Evolutionary conservation across 2,113 vertebrate species (phyloP).

Genomic region (Chamaea fasciata): DNA sequence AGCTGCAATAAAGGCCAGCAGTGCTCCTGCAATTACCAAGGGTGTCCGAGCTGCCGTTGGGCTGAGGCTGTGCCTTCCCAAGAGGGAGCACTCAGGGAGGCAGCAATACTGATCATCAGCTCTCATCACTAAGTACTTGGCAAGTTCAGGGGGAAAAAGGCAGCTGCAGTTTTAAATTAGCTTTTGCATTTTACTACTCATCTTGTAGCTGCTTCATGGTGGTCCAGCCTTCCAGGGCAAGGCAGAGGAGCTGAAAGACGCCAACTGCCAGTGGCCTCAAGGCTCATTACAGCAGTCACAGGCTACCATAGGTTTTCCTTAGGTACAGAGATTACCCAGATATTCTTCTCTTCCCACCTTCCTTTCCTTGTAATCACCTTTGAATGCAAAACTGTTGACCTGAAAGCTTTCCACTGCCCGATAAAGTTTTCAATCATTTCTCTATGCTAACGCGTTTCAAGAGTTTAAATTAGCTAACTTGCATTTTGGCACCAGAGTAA

Average conservation of each 20-base stretch:
- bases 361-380: not conserved
- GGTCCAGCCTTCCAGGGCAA: not conserved
- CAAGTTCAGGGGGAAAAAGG: not conserved
- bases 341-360: not conserved
- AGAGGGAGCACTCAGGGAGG: not conserved
- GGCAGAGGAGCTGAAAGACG: not conserved
- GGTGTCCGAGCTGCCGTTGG: not conserved
- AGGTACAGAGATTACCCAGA: not conserved
- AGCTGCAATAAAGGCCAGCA: not conserved
- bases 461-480: not conserved
- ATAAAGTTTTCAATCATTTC: not conserved
- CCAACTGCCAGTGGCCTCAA: not conserved
- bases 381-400: not conserved
- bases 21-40: fast-evolving
- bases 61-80: not conserved
- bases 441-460: not conserved
- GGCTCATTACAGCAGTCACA: not conserved
- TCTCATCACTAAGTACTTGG: not conserved
- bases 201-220: not conserved
- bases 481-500: not conserved
- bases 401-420: not conserved
- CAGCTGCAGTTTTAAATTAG: not conserved
- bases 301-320: not conserved
- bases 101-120: fast-evolving
- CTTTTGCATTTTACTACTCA: not conserved